Base-by-base conservation (phyloP, 1,140 invertebrate species). In the Papilio helenus region DNA sequence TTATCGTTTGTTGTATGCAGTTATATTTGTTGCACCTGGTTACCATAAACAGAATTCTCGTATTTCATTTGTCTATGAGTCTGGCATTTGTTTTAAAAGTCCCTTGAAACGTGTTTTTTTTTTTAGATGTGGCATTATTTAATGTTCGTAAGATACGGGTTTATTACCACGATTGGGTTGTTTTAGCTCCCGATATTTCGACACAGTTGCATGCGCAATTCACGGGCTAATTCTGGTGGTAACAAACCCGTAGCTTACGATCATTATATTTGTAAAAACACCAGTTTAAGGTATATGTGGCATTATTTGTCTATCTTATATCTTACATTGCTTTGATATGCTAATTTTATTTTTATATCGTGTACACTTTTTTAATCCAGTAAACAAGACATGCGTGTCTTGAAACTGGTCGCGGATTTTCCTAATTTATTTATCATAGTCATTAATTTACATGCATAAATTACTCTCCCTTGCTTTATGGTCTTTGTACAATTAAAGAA, bases 391-490 rank as follows among this genome's bases (percentile, higher is more conserved):
- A 16, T 29, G 7, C 0, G 4, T 68, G 18, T 68, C 23, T 68
- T 0, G 4, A 29, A 29, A 29, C 61, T 29, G 23, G 61, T 68
- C 34, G 26, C 23, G 7, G 26, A 68, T 68, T 68, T 68, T 68
- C 61, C 61, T 68, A 68, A 68, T 68, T 68, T 68, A 68, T 68
- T 34, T 68, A 68, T 12, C 61, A 61, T 61, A 34, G 61, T 16
- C 61, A 65, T 65, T 65, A 65, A 65, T 65, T 65, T 65, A 68
- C 42, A 44, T 49, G 20, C 44, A 42, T 49, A 74, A 42, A 29
- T 74, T 46, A 46, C 72, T 44, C 44, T 49, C 20, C n/a, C 72
- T 72, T 72, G 16, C 16, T 72, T 42, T 72, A 74, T 74, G 20
- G 72, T 23, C 42, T 74, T 26, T 74, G 72, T 49, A 10, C 72